phyloP scores from a whole-genome alignment of 2,797 vertebrate genomes.

The Anabacerthia variegaticeps region DNA sequence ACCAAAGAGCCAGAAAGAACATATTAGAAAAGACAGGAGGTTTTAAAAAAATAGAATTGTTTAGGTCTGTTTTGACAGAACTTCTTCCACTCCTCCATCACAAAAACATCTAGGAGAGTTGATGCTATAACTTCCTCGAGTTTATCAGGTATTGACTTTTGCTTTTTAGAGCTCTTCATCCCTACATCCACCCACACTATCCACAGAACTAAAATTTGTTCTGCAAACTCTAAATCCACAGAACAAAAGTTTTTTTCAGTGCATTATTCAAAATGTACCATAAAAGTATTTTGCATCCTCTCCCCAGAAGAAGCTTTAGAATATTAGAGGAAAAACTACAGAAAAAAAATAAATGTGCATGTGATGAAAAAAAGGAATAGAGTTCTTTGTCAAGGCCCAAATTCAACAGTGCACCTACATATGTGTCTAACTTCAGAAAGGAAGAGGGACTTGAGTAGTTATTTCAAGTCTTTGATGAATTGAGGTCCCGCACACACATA shows the following conservation, averaged over 20 bases:
- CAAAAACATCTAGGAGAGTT: not conserved
- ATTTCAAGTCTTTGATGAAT: not conserved
- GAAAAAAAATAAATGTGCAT: not conserved
- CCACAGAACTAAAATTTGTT: not conserved
- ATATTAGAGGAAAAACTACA: not conserved
- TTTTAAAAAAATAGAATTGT: not conserved
- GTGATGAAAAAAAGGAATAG: rapidly evolving
- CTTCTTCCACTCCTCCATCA: not conserved
- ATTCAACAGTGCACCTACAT: not conserved
- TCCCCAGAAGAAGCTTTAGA: not conserved
- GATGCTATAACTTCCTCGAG: not conserved
- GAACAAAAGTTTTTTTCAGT: not conserved
- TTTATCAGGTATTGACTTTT: not conserved
- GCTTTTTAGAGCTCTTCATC: not conserved
- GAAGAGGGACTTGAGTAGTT: not conserved
- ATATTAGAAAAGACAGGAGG: not conserved
- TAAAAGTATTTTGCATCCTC: not conserved
- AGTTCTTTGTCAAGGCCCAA: not conserved
- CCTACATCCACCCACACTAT: not conserved
- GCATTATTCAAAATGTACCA: not conserved
- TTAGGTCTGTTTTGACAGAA: not conserved
- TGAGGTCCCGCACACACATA: not conserved
- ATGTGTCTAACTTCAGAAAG: not conserved
- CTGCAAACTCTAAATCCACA: not conserved
- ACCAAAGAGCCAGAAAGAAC: not conserved